Conservation (phyloP, 1,140 invertebrate genomes). For the Archivesica marissinica region DNA sequence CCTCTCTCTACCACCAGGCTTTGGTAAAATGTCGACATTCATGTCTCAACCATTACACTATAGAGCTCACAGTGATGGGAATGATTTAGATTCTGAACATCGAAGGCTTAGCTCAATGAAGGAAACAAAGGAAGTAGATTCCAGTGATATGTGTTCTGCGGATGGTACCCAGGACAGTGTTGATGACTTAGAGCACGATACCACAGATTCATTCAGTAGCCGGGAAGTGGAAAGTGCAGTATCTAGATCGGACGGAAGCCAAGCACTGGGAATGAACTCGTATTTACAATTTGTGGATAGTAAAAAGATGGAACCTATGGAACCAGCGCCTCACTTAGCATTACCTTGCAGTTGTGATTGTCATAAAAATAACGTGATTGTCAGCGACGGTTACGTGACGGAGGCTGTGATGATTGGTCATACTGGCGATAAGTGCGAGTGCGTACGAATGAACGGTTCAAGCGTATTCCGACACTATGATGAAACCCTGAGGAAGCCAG, state of each 20-base stretch:
- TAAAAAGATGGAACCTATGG: constrained; percentile 6
- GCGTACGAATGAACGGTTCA: not conserved
- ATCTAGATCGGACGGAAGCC: constrained; percentile 15
- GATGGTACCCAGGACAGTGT: constrained; percentile 35
- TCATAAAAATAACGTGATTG: constrained; percentile 22
- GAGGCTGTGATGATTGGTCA: constrained; percentile 30
- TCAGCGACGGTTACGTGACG: constrained; percentile 35
- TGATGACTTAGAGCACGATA: constrained; percentile 29
- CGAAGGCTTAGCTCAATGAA: constrained; percentile 51
- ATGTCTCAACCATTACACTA: constrained; percentile 35
- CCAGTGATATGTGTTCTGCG: constrained; percentile 42
- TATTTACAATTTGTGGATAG: constrained; percentile 23
- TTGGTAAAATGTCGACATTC: constrained; percentile 11
- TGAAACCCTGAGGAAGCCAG: not conserved
- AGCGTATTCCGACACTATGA: not conserved
- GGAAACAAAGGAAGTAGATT: constrained; percentile 30
- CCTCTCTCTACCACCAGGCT: constrained; percentile 34
- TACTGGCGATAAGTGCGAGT: constrained; percentile 11
- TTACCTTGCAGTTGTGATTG: constrained; percentile 30
- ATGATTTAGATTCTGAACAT: constrained; percentile 46
- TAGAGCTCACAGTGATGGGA: constrained; percentile 51
- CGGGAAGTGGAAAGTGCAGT: not conserved
- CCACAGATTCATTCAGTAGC: constrained; percentile 16
- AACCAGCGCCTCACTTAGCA: not conserved
- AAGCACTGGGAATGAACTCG: constrained; percentile 32